Base-by-base conservation (phyloP, 1,140 invertebrate species). In the Pogonomyrmex californicus region DNA sequence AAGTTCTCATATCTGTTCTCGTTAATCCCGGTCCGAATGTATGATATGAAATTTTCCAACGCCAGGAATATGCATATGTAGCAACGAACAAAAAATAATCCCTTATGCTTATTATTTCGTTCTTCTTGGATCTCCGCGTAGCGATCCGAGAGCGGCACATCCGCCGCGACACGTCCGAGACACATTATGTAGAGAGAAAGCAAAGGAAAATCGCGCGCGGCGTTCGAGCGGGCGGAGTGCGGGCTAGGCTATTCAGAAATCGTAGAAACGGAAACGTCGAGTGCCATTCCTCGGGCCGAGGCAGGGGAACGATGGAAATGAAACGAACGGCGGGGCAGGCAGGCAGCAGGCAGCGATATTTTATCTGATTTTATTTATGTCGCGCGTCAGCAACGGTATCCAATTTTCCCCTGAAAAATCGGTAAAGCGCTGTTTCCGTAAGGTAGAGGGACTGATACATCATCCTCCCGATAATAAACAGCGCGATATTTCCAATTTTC, bases 291-390 rank as follows among this genome's bases (percentile, higher is more conserved):
- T 73, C 51, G 66, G 66, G 38, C 66, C 38, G 33, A 44, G 79
- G 41, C 12, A 6, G 54, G 47, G 41, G 23, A 23, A 83, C 68
- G 68, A 62, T 60, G 79, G 68, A 83, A 83, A 83, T 83, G 79
- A 83, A 83, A 83, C 79, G 79, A 83, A 83, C 54, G 44, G 68
- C 68, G 68, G 23, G 23, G 51, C 66, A 73, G 23, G 51, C 66
- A 73, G 66, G 78, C 65, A 36, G 66, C 79, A 36, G 54, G 68
- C 23, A 23, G 23, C 79, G 79, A 83, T 83, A 83, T 83, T 83
- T 83, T 83, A 83, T 83, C 79, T 83, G 79, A 83, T 83, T 83
- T 83, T 83, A 83, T 83, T 83, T 83, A 83, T 83, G 68, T 83
- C 79, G 79, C 79, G 79, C 79, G 79, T 83, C 79, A 75, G 79